These are phyloP conservation scores for Myripristis jacobus DNA, from an alignment of 2,797 vertebrate species.

Conservation along the genomic window DNA sequence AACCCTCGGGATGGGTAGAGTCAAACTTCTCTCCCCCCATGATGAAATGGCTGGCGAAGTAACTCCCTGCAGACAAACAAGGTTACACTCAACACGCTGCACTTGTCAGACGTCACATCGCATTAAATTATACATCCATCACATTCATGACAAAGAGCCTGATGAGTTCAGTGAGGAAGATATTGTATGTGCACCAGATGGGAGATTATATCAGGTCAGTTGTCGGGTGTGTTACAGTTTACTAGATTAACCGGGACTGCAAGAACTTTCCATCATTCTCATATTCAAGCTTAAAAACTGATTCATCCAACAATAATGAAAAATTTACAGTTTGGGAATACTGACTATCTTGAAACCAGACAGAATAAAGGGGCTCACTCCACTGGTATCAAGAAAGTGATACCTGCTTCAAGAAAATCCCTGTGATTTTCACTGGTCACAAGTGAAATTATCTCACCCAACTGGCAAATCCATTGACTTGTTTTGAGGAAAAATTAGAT, in stretches of 20 bases:
- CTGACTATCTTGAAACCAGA: not conserved
- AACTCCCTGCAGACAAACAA: constrained; percentile 86
- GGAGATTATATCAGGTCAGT: too few relatives aligned
- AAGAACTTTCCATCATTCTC: too few relatives aligned
- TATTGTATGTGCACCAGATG: not conserved
- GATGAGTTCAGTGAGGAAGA: too few relatives aligned
- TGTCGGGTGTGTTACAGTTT: not conserved
- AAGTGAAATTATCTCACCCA: not conserved
- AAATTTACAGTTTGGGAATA: too few relatives aligned
- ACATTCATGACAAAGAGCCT: too few relatives aligned
- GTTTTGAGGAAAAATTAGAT: not conserved
- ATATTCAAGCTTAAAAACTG: not conserved
- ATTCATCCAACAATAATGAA: too few relatives aligned
- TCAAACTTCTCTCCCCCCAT: constrained; percentile 99
- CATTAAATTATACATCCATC: not conserved
- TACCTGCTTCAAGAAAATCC: too few relatives aligned
- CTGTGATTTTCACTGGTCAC: too few relatives aligned
- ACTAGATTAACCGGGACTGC: too few relatives aligned
- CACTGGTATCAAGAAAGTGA: not conserved
- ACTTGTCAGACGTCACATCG: constrained; percentile 2
- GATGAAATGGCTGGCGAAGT: constrained; percentile 98
- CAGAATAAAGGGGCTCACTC: not conserved
- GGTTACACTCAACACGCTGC: constrained; percentile 2
- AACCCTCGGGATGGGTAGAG: constrained; percentile 96
- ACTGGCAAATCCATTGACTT: not conserved